These are phyloP conservation scores for Zaprionus africanus DNA, from an alignment of 1,140 invertebrate genomes.

Conservation along the genomic window DNA sequence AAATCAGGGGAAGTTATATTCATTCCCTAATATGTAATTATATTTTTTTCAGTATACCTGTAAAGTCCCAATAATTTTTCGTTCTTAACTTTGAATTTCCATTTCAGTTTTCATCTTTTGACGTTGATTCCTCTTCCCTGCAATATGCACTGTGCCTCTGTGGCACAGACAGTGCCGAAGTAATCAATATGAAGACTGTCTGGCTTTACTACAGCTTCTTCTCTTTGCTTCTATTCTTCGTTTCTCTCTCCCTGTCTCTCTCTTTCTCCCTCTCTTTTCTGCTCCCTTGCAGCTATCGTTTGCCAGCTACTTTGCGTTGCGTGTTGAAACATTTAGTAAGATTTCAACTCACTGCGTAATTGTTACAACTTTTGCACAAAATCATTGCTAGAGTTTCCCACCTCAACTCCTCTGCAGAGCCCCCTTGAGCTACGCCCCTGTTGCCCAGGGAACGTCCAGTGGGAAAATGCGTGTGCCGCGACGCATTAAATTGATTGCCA, in stretches of 20 bases:
- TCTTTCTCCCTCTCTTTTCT: background rate
- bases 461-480: slow-evolving; percentile 67
- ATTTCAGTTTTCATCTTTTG: background rate
- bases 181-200: slow-evolving; percentile 47
- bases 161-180: background rate
- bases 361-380: slow-evolving; percentile 65
- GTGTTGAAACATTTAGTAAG: slow-evolving; percentile 76
- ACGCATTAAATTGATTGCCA: slow-evolving; percentile 80
- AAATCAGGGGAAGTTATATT: no score
- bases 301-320: slow-evolving; percentile 10
- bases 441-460: slow-evolving; percentile 58
- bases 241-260: background rate
- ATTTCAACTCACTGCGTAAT: slow-evolving; percentile 66
- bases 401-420: background rate
- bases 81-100: background rate
- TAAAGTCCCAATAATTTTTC: no score
- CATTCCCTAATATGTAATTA: no score
- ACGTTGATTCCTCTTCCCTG: background rate
- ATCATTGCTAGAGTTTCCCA: slow-evolving; percentile 57
- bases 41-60: no score
- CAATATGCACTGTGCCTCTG: background rate
- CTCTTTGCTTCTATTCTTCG: slow-evolving; percentile 12
- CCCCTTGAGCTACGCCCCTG: background rate
- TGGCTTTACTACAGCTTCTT: slow-evolving; percentile 42
- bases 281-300: slow-evolving; percentile 38